Evolutionary conservation across 2,797 vertebrate species (phyloP).

Genomic region (Philypnodon macrostomus): DNA sequence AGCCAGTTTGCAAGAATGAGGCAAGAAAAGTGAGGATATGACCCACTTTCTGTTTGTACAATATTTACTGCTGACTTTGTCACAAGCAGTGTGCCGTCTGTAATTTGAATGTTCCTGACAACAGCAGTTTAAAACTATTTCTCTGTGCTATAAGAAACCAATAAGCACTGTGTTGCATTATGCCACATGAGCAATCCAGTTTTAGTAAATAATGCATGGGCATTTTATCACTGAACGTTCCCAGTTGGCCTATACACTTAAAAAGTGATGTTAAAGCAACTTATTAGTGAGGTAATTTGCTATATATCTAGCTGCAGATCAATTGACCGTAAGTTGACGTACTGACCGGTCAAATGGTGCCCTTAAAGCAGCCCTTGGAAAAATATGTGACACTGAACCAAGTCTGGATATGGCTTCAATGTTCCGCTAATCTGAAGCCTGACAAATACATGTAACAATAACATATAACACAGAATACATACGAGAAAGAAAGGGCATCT

Average conservation of each 20-base stretch:
- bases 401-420: too few relatives aligned
- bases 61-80: conserved; percentile 42
- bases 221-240: conserved; percentile 13
- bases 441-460: too few relatives aligned
- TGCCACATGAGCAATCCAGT: conserved; percentile 14
- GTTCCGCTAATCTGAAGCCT: too few relatives aligned
- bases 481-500: too few relatives aligned
- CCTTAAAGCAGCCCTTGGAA: too few relatives aligned
- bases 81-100: conserved; percentile 12
- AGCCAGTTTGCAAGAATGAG: too few relatives aligned
- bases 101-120: conserved; percentile 31
- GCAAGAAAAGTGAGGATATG: conserved; percentile 25
- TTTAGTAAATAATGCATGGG: conserved; percentile 26
- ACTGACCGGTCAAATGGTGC: not conserved
- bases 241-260: not conserved
- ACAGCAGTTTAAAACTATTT: conserved; percentile 23
- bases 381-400: too few relatives aligned
- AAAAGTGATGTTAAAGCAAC: conserved; percentile 6
- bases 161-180: conserved; percentile 16
- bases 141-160: conserved; percentile 7
- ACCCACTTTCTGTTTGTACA: conserved; percentile 32
- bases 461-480: too few relatives aligned
- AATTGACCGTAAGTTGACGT: not conserved
- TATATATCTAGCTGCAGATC: not conserved
- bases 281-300: conserved; percentile 2